Conservation (phyloP, 2,113 vertebrate species). For the Sakesphorus luctuosus region DNA sequence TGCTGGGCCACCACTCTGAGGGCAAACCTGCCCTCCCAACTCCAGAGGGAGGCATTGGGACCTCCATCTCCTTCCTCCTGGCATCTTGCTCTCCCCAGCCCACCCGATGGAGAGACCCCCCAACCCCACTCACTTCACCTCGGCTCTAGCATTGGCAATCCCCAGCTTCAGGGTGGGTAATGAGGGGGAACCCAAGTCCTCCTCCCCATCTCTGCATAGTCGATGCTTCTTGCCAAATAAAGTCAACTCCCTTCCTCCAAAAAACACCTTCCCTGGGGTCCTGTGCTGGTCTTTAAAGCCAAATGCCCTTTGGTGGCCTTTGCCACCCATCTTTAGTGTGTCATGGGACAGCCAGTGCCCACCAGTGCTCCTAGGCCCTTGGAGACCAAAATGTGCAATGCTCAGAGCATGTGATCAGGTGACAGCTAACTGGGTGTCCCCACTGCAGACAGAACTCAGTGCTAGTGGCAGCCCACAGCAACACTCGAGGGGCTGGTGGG, state of each 20-base stretch:
- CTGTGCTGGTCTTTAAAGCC: neutral
- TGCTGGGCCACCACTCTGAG: rapidly evolving
- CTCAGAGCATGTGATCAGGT: rapidly evolving
- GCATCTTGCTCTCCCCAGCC: neutral
- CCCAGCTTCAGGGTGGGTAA: rapidly evolving
- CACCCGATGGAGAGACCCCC: neutral
- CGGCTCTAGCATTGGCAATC: neutral
- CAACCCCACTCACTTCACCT: neutral
- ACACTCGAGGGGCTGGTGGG: rapidly evolving
- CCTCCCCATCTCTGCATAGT: neutral
- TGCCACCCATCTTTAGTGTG: neutral
- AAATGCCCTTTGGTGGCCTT: neutral
- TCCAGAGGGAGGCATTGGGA: neutral
- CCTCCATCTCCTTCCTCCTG: neutral
- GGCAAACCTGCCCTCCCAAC: neutral
- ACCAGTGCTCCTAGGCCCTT: neutral
- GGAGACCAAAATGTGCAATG: neutral
- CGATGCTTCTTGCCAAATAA: neutral
- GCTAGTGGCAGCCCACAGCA: neutral
- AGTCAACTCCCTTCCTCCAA: neutral
- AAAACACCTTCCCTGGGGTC: neutral
- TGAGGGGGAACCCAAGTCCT: neutral
- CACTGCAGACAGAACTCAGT: rapidly evolving
- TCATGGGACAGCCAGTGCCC: neutral
- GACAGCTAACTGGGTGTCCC: neutral